phyloP scores from a whole-genome alignment of 2,797 vertebrate genomes.

The Tenualosa ilisha region DNA sequence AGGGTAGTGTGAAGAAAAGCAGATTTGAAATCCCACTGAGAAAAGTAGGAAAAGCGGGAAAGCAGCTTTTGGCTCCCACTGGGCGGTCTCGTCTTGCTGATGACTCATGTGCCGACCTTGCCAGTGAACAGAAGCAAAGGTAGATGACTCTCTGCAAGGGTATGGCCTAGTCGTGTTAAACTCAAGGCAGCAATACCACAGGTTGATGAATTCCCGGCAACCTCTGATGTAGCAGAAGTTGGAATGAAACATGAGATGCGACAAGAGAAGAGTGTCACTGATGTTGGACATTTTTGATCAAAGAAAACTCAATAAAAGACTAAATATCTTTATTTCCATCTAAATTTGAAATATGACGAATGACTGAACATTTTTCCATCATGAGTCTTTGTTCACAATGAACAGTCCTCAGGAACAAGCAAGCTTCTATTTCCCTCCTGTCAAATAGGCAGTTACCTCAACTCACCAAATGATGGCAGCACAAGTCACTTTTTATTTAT shows the following conservation, averaged over 20 bases:
- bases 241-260: background rate
- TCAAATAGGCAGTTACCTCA: background rate
- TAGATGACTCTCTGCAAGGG: background rate
- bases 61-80: background rate
- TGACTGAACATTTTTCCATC: background rate
- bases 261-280: background rate
- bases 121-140: background rate
- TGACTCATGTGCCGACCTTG: constrained; percentile 8
- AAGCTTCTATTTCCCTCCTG: background rate
- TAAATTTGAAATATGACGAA: no score
- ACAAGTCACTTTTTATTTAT: constrained; percentile 5
- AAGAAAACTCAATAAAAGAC: background rate
- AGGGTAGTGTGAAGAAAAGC: background rate
- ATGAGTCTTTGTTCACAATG: background rate
- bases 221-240: no score
- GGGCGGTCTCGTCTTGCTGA: background rate
- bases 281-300: background rate
- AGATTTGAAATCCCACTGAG: background rate
- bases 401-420: background rate
- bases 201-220: background rate
- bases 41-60: constrained; percentile 20
- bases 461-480: constrained; percentile 6
- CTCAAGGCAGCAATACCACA: background rate
- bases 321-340: no score
- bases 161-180: background rate